Evolutionary conservation across 2,113 vertebrate species (phyloP).

Genomic region (Vulpes lagopus): DNA sequence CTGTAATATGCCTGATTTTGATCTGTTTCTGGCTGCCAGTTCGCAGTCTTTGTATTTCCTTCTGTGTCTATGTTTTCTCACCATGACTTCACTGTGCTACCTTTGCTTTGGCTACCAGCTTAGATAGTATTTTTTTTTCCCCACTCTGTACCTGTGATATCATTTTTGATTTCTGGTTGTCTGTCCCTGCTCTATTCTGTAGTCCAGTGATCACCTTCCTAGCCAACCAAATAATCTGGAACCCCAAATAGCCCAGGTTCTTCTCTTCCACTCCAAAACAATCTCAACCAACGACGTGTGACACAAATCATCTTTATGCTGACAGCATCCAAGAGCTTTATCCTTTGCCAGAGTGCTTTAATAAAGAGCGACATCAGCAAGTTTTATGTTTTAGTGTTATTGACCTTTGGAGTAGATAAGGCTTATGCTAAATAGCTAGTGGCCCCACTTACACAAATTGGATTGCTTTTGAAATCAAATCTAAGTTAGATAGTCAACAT

Average conservation of each 20-base stretch:
- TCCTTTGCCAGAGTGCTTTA: constrained; percentile 48
- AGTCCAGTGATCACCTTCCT: not conserved
- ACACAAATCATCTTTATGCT: constrained; percentile 49
- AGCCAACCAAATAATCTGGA: not conserved
- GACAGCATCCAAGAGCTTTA: not conserved
- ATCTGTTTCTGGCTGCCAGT: not conserved
- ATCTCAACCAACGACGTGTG: not conserved
- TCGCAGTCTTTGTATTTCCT: not conserved
- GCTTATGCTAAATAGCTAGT: constrained; percentile 28
- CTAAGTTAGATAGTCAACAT: not conserved
- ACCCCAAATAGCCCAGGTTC: not conserved
- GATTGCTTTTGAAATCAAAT: constrained; percentile 48
- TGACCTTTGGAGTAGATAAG: constrained; percentile 19
- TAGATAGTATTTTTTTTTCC: not conserved
- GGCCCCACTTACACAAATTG: constrained; percentile 33
- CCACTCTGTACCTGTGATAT: not conserved
- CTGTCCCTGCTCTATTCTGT: not conserved
- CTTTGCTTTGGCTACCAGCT: not conserved
- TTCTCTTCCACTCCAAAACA: constrained; percentile 6
- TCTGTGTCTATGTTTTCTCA: not conserved
- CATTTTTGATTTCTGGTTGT: not conserved
- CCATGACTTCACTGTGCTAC: not conserved
- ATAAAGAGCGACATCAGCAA: constrained; percentile 37
- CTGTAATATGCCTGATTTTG: not conserved
- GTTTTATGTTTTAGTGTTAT: constrained; percentile 36